Percentiles rank a stretch among this genome's conserved stretches.
Evolutionary conservation across 2,113 vertebrate genomes (phyloP).

Genomic region (Clarias macrocephalus): DNA sequence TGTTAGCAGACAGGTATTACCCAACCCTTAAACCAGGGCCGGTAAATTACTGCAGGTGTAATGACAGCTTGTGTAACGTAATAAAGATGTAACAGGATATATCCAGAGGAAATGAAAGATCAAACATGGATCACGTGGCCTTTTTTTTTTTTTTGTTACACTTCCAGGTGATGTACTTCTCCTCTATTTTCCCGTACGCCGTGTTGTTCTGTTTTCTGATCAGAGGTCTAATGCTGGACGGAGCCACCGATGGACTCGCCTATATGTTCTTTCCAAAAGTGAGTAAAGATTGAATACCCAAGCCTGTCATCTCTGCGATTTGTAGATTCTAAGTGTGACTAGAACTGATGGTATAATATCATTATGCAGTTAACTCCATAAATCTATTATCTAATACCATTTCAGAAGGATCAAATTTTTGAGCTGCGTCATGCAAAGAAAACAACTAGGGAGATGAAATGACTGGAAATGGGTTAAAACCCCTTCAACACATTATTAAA

Average conservation of each 20-base stretch:
- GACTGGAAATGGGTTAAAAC: too few species aligned
- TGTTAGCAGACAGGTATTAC: not conserved
- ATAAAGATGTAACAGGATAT: not conserved
- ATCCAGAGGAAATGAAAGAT: not conserved
- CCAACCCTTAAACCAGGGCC: not conserved
- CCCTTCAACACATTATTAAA: too few species aligned
- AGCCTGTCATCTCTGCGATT: not conserved
- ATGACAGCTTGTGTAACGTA: not conserved
- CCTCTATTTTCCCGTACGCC: constrained; percentile 73
- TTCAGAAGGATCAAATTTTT: too few species aligned
- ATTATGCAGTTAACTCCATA: not conserved
- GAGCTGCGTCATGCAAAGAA: too few species aligned
- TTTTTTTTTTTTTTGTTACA: constrained; percentile 19
- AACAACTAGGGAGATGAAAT: too few species aligned
- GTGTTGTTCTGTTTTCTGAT: constrained; percentile 80
- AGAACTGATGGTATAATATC: not conserved
- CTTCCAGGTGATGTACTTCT: constrained; percentile 75
- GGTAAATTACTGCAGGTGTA: not conserved
- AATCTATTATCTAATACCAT: too few species aligned
- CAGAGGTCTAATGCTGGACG: constrained; percentile 77
- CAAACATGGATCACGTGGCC: not conserved
- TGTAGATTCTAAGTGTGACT: not conserved
- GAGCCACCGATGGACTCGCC: constrained; percentile 74
- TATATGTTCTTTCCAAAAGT: constrained; percentile 79
- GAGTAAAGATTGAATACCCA: constrained; percentile 26